These are phyloP conservation scores for Pomatorhinus ruficollis DNA, from an alignment of 2,113 vertebrate species.

Conservation along the genomic window DNA sequence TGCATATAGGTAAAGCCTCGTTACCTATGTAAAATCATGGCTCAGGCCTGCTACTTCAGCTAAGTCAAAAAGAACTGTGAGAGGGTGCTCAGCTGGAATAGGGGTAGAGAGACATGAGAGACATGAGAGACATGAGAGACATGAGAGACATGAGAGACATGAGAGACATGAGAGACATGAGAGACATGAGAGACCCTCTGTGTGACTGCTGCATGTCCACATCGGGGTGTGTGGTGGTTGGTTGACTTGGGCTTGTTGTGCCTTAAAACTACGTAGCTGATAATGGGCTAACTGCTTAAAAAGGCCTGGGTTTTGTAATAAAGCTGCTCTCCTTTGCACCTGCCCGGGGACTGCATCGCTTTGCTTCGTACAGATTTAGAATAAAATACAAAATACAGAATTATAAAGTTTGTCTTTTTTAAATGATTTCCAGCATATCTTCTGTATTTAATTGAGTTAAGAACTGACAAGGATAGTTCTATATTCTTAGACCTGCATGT, in stretches of 20 bases:
- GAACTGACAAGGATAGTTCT: background rate
- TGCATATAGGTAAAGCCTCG: background rate
- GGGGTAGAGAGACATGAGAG: background rate
- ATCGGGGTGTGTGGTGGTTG: accelerated
- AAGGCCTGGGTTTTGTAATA: background rate
- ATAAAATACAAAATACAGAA: background rate
- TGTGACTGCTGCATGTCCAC: background rate
- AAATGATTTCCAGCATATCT: background rate
- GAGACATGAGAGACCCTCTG: background rate
- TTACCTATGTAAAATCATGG: too few species aligned
- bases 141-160: background rate
- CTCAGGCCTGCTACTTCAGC: background rate
- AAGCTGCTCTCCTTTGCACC: background rate
- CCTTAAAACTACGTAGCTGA: background rate
- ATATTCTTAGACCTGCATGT: background rate
- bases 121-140: background rate
- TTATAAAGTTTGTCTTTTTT: background rate
- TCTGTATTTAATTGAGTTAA: background rate
- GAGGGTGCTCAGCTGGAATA: background rate
- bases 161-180: background rate
- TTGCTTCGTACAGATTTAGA: background rate
- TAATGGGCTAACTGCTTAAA: background rate
- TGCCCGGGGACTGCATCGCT: accelerated
- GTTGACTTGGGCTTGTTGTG: background rate
- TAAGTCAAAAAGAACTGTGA: background rate